Percentiles rank a stretch among this genome's conserved stretches.
Conservation (phyloP, 2,797 vertebrate genomes). For the Thunnus albacares region DNA sequence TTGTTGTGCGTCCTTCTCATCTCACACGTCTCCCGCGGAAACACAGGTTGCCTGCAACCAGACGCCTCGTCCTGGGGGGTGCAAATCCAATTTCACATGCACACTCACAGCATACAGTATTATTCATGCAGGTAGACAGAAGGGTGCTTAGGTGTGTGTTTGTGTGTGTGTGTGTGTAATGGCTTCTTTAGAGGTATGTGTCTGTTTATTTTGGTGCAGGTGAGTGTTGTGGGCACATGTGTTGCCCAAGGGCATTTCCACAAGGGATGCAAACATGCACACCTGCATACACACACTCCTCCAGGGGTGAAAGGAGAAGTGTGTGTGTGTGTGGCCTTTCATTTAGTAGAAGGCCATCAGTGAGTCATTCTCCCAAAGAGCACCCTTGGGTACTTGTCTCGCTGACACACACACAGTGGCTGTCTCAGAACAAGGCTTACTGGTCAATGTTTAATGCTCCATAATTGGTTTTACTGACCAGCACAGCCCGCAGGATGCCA, state of each 20-base stretch:
- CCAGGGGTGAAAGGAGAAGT: conserved; percentile 27
- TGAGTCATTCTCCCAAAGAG: conserved; percentile 65
- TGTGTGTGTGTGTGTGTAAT: not conserved
- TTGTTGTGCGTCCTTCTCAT: conserved; percentile 48
- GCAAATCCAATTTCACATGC: conserved; percentile 75
- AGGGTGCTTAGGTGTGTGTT: conserved; percentile 26
- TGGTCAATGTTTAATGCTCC: conserved; percentile 70
- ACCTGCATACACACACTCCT: not conserved
- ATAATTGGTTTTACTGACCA: conserved; percentile 72
- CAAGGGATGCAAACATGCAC: conserved; percentile 31
- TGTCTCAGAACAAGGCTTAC: conserved; percentile 54
- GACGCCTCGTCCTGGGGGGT: conserved; percentile 56
- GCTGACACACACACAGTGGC: conserved; percentile 41
- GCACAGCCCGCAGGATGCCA: conserved; percentile 52
- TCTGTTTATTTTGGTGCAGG: conserved; percentile 14
- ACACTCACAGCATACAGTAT: conserved; percentile 55
- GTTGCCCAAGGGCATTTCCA: conserved; percentile 55
- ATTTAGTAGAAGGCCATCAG: conserved; percentile 63
- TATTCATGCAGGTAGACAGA: conserved; percentile 62
- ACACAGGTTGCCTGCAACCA: conserved; percentile 48
- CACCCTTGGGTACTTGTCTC: conserved; percentile 52
- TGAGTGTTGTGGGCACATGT: conserved; percentile 14
- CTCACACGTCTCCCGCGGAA: conserved; percentile 37
- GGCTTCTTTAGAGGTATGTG: conserved; percentile 16
- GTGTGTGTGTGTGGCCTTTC: conserved; percentile 48